These are phyloP conservation scores for Apantesis nais DNA, from an alignment of 2,888 invertebrate species.

Conservation along the genomic window DNA sequence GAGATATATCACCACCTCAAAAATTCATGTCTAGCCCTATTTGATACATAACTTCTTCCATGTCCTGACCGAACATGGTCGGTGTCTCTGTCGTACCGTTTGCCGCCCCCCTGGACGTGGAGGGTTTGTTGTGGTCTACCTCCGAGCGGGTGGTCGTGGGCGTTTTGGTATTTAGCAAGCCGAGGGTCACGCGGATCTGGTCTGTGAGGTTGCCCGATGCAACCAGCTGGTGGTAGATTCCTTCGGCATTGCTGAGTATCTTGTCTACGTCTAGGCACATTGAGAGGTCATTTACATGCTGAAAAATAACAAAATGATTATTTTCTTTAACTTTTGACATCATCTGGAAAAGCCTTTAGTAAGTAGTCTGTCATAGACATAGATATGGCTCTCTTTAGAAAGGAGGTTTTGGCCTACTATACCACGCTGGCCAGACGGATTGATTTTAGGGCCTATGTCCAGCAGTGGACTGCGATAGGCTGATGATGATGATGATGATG, in stretches of 20 bases:
- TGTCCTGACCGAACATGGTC: constrained; percentile 63
- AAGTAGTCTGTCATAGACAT: no score
- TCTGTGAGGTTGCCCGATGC: constrained; percentile 89
- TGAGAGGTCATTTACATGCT: constrained; percentile 98
- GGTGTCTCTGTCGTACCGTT: constrained; percentile 45
- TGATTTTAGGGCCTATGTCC: no score
- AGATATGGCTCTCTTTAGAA: no score
- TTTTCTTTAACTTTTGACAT: no score
- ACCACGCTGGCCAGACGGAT: no score
- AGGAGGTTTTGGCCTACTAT: no score
- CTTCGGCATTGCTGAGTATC: constrained; percentile 94
- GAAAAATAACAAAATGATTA: constrained; percentile 55
- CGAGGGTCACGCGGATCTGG: constrained; percentile 89
- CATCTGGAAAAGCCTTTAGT: no score
- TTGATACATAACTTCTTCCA: constrained; percentile 86
- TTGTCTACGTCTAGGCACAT: constrained; percentile 93
- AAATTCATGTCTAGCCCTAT: constrained; percentile 85
- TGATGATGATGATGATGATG: no score
- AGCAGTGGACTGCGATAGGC: no score
- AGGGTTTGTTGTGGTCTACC: constrained; percentile 12
- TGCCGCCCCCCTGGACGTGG: constrained; percentile 28
- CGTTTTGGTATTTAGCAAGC: constrained; percentile 81
- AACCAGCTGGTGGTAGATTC: constrained; percentile 95
- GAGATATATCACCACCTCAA: constrained; percentile 62
- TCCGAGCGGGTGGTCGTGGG: constrained; percentile 68